These are phyloP conservation scores for Cisticola juncidis DNA, from an alignment of 2,113 vertebrate genomes.

Conservation along the genomic window DNA sequence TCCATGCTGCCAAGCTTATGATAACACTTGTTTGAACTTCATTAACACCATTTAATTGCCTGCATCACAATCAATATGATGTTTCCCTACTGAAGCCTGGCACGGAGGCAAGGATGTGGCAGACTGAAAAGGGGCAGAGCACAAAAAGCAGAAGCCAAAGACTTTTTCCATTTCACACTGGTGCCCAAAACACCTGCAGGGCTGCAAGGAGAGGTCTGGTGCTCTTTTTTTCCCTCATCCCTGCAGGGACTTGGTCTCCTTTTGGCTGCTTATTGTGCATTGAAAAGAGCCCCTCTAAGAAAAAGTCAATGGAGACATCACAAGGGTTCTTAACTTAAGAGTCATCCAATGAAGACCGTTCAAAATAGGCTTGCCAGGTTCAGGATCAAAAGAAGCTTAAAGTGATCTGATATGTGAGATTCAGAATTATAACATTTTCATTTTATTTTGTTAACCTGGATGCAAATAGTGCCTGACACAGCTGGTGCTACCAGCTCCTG, in stretches of 20 bases:
- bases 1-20: conserved; percentile 59
- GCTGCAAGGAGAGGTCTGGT: not conserved
- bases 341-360: not conserved
- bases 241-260: not conserved
- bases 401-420: not conserved
- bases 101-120: not conserved
- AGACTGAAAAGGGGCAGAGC: not conserved
- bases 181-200: not conserved
- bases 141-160: conserved; percentile 22
- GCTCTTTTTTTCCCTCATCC: not conserved
- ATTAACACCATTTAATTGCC: conserved; percentile 61
- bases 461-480: not conserved
- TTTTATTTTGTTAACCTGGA: not conserved
- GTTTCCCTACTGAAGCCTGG: conserved; percentile 52
- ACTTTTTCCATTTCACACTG: not conserved
- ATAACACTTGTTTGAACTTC: conserved; percentile 74
- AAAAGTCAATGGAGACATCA: not conserved
- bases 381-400: not conserved
- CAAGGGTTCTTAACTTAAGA: not conserved
- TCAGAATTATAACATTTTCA: not conserved
- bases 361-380: not conserved
- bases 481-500: not conserved
- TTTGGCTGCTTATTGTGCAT: not conserved
- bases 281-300: not conserved
- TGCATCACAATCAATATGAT: conserved; percentile 74